Evolutionary conservation across 2,113 vertebrate genomes (phyloP).

Genomic region (Cathartes aura): DNA sequence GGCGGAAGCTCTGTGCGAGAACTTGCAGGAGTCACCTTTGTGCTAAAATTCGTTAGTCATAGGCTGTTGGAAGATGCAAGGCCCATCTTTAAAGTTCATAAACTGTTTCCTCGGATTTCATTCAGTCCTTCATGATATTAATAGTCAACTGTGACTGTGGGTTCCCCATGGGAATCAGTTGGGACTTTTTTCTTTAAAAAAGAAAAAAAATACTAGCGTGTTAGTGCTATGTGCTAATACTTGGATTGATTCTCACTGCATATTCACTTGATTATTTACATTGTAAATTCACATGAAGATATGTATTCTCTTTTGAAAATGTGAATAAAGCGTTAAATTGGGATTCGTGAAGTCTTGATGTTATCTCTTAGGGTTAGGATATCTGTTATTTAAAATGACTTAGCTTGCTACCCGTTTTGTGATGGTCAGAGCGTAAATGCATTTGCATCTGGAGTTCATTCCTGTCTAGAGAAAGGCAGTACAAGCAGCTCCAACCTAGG

Average conservation of each 20-base stretch:
- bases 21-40: no score
- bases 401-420: fast-evolving
- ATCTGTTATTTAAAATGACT: not conserved
- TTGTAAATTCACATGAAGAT: not conserved
- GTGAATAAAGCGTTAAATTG: not conserved
- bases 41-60: fast-evolving
- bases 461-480: not conserved
- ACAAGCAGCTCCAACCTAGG: not conserved
- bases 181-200: not conserved
- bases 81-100: not conserved
- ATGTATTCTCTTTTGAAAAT: not conserved
- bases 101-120: not conserved
- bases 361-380: not conserved
- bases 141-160: fast-evolving
- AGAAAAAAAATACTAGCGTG: fast-evolving
- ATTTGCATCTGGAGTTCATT: fast-evolving
- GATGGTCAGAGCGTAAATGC: fast-evolving
- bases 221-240: fast-evolving
- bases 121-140: not conserved
- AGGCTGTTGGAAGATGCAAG: not conserved
- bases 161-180: not conserved
- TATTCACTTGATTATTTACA: fast-evolving
- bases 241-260: fast-evolving
- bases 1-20: not conserved
- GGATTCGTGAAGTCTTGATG: not conserved